Base-by-base conservation (phyloP, 1,140 invertebrate genomes). In the Drosophila quadrilineata region DNA sequence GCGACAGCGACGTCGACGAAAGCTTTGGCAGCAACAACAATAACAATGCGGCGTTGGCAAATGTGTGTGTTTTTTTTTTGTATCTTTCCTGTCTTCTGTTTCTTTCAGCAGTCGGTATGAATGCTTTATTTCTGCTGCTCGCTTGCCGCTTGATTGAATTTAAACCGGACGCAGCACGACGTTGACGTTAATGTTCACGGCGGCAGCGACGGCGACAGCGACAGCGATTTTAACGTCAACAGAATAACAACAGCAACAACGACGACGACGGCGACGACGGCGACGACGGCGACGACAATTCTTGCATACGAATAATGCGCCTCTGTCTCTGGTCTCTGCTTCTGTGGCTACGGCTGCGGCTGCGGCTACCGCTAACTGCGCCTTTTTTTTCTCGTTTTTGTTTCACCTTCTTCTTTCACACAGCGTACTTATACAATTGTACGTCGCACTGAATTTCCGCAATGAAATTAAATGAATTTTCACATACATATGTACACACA, bases 101-200 rank as follows among this genome's bases (percentile, higher is more conserved):
- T n/a, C n/a, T n/a, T n/a, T n/a, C n/a, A n/a, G n/a, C n/a, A n/a
- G n/a, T n/a, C n/a, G n/a, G n/a, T n/a, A n/a, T n/a, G n/a, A n/a
- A n/a, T 52, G 46, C 56, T 66, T 60, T 66, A 58, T 56, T 54
- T 41, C 31, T n/a, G n/a, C n/a, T n/a, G n/a, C n/a, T 49, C 41
- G 40, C 21, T 79, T 79, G 52, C 67, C 75, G 75, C 70, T 84
- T 85, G 80, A 79, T 85, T 85, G 74, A 77, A 84, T 77, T 76
- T 67, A 59, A 84, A 79, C 71, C 71, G 68, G 71, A 73, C 66
- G 70, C 53, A 52, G 58, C 71, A 57, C 63, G 45, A 38, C 41
- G 33, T 10, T 29, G 52, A 24, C 46, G 46, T 22, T 38, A 33
- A 62, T 57, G 64, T 19, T 21, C 19, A 63, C 59, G 69, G 17